These are phyloP conservation scores for Bolinopsis microptera DNA, from an alignment of 37 sponge, comb jelly and placozoan species.

Conservation along the genomic window DNA sequence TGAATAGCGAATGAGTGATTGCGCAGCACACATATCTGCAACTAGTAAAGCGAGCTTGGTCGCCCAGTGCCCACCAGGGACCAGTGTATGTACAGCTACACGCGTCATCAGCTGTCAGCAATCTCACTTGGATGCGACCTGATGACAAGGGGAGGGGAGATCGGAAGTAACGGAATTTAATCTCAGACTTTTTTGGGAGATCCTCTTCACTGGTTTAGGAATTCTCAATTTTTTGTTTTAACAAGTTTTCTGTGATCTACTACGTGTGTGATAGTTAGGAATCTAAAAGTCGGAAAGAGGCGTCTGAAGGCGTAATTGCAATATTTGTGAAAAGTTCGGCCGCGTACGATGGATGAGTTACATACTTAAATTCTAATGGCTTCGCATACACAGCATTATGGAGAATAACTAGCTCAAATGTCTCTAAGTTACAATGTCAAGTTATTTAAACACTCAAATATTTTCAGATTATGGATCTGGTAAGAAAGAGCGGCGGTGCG, in stretches of 20 bases:
- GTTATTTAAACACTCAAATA: neutral
- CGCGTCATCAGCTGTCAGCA: neutral
- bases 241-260: too few relatives aligned
- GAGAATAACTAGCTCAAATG: neutral
- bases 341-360: neutral
- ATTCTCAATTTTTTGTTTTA: too few relatives aligned
- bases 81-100: neutral
- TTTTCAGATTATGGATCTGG: constrained; percentile 66
- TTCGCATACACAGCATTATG: neutral
- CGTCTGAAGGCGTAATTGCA: neutral
- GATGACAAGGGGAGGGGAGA: neutral
- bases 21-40: neutral
- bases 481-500: constrained; percentile 88
- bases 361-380: neutral
- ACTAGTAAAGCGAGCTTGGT: neutral
- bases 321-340: neutral
- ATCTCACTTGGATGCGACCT: neutral
- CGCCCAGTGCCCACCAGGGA: neutral
- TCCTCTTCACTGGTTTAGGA: too few relatives aligned
- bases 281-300: too few relatives aligned
- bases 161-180: too few relatives aligned
- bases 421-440: neutral
- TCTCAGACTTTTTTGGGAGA: neutral
- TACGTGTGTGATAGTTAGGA: too few relatives aligned
- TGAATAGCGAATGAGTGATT: neutral